These are phyloP conservation scores for Euproctis similis DNA, from an alignment of 2,888 invertebrate genomes.

Conservation along the genomic window DNA sequence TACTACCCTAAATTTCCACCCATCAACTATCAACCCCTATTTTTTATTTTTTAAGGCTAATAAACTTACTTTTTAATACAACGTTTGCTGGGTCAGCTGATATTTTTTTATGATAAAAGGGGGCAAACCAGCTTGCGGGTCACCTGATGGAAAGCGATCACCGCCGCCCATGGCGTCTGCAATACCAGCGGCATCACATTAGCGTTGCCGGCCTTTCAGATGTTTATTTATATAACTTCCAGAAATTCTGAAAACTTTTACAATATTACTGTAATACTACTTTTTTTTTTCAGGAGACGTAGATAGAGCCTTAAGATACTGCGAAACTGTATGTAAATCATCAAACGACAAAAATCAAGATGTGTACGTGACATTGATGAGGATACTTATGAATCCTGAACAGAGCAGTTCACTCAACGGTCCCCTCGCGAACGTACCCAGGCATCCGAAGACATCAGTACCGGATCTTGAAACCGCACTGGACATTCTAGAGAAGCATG, in stretches of 20 bases:
- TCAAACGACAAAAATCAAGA: constrained; percentile 49
- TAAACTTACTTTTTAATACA: too few species aligned
- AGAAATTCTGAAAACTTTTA: too few species aligned
- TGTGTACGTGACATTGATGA: constrained; percentile 79
- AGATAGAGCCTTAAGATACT: constrained; percentile 88
- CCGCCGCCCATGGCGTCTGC: too few species aligned
- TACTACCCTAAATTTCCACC: too few species aligned
- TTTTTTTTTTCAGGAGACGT: constrained; percentile 77
- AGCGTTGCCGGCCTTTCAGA: too few species aligned
- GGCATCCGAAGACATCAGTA: constrained; percentile 77
- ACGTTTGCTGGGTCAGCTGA: too few species aligned
- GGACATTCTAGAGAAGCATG: constrained; percentile 87
- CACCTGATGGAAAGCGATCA: too few species aligned
- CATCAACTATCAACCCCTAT: too few species aligned
- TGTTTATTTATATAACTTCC: not conserved
- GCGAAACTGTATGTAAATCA: constrained; percentile 80
- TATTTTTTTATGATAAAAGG: too few species aligned
- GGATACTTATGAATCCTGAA: constrained; percentile 61
- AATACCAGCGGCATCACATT: too few species aligned
- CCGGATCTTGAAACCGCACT: constrained; percentile 89
- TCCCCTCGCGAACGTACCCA: constrained; percentile 58
- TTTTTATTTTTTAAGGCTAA: too few species aligned
- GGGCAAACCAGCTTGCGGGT: too few species aligned
- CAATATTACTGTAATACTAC: not conserved
- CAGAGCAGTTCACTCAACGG: constrained; percentile 45